phyloP scores from a whole-genome alignment of 2,113 vertebrate species.

The Carettochelys insculpta region DNA sequence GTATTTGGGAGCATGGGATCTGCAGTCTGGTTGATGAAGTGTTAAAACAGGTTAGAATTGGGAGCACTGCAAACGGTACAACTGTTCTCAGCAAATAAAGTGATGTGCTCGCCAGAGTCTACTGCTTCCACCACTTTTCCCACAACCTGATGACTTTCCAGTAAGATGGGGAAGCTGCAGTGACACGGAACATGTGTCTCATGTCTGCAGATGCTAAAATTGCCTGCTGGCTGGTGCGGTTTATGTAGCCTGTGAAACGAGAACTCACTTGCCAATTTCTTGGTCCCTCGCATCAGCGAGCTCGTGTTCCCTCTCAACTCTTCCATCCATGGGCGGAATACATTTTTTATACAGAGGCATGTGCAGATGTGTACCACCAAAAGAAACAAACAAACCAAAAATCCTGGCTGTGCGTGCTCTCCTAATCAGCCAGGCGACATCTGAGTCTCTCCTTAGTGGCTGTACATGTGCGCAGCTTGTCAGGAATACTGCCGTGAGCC shows the following conservation, averaged over 20 bases:
- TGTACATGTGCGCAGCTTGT: too few relatives aligned
- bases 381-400: too few relatives aligned
- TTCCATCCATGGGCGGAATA: too few relatives aligned
- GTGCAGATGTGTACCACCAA: too few relatives aligned
- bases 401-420: too few relatives aligned
- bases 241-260: not conserved
- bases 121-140: not conserved
- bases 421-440: too few relatives aligned
- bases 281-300: not conserved
- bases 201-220: not conserved
- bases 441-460: too few relatives aligned
- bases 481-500: too few relatives aligned
- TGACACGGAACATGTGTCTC: not conserved
- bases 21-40: rapidly evolving
- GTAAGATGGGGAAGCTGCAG: not conserved
- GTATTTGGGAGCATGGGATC: not conserved
- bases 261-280: not conserved
- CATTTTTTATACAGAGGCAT: too few relatives aligned
- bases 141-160: rapidly evolving
- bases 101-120: not conserved
- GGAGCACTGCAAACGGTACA: rapidly evolving
- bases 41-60: not conserved
- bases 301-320: too few relatives aligned
- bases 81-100: not conserved
- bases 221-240: rapidly evolving